Evolutionary conservation across 1,140 invertebrate genomes (phyloP).

Genomic region (Wiebesia pumilae): DNA sequence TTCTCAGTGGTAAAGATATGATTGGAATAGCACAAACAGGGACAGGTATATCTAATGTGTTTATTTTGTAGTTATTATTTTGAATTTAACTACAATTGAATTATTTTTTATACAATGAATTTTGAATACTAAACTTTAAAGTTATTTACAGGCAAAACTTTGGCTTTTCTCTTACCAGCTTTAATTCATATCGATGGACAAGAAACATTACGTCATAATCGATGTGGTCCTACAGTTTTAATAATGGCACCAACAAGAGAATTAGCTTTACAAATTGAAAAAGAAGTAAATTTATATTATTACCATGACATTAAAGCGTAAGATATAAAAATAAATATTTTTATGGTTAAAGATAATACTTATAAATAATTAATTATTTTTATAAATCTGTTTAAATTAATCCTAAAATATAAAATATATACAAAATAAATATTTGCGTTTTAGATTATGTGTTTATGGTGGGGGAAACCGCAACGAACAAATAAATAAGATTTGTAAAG

Average conservation of each 20-base stretch:
- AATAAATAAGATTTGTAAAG: slow-evolving; percentile 81
- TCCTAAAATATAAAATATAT: too few species aligned
- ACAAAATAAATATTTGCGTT: not conserved
- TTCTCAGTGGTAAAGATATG: slow-evolving; percentile 89
- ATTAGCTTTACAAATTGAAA: slow-evolving; percentile 92
- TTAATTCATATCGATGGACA: slow-evolving; percentile 92
- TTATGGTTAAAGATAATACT: too few species aligned
- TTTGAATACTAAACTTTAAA: not conserved
- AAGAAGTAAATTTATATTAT: slow-evolving; percentile 90
- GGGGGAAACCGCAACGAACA: slow-evolving; percentile 87
- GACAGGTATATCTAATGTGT: slow-evolving; percentile 79
- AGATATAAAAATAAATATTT: slow-evolving; percentile 60
- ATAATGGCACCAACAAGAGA: slow-evolving; percentile 93
- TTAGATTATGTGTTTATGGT: slow-evolving; percentile 90
- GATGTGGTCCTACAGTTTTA: slow-evolving; percentile 88
- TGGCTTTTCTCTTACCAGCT: slow-evolving; percentile 93
- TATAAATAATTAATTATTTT: too few species aligned
- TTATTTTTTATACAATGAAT: slow-evolving; percentile 18
- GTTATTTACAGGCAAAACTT: slow-evolving; percentile 82
- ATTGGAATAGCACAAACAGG: slow-evolving; percentile 96
- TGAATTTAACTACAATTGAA: slow-evolving; percentile 16
- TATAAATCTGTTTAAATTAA: too few species aligned
- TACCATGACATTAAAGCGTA: slow-evolving; percentile 89
- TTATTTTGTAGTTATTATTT: too few species aligned
- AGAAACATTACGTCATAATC: slow-evolving; percentile 78